Percentiles rank a stretch among this genome's conserved stretches.
phyloP scores from a whole-genome alignment of 2,113 vertebrate species.

The Donacobius atricapilla region DNA sequence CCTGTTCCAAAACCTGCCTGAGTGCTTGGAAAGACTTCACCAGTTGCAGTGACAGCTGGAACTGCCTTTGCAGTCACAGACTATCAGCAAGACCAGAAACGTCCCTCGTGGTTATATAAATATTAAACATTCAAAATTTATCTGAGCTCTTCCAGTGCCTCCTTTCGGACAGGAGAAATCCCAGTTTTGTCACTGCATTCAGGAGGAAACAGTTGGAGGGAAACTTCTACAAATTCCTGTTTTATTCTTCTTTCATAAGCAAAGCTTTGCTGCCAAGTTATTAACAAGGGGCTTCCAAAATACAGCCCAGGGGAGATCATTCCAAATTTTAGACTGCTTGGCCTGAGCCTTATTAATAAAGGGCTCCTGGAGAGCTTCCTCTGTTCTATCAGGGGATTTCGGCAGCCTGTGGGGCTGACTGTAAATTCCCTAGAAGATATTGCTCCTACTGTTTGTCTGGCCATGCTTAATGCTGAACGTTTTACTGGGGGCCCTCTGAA shows the following conservation, averaged over 20 bases:
- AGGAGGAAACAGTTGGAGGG: neutral
- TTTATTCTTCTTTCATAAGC: slow-evolving; percentile 26
- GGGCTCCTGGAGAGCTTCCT: slow-evolving; percentile 37
- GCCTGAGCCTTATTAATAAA: slow-evolving; percentile 29
- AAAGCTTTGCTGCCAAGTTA: slow-evolving; percentile 7
- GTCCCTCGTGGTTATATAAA: accelerated
- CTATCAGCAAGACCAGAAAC: neutral
- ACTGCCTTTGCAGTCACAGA: neutral
- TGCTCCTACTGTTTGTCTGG: slow-evolving; percentile 39
- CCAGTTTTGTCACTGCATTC: neutral
- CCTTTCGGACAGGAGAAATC: neutral
- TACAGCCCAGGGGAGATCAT: neutral
- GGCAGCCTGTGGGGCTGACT: neutral
- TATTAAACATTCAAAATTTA: neutral
- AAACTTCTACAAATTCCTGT: neutral
- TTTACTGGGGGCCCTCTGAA: slow-evolving; percentile 9
- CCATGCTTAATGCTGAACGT: neutral
- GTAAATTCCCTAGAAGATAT: slow-evolving; percentile 23
- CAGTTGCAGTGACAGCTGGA: neutral
- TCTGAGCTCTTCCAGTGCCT: neutral
- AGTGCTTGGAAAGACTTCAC: neutral
- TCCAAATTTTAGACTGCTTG: slow-evolving; percentile 15
- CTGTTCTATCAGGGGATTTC: neutral
- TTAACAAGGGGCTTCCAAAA: slow-evolving; percentile 12
- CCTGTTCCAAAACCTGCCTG: neutral